These are phyloP conservation scores for Hymenochirus boettgeri DNA, from an alignment of 2,113 vertebrate genomes.

Conservation along the genomic window DNA sequence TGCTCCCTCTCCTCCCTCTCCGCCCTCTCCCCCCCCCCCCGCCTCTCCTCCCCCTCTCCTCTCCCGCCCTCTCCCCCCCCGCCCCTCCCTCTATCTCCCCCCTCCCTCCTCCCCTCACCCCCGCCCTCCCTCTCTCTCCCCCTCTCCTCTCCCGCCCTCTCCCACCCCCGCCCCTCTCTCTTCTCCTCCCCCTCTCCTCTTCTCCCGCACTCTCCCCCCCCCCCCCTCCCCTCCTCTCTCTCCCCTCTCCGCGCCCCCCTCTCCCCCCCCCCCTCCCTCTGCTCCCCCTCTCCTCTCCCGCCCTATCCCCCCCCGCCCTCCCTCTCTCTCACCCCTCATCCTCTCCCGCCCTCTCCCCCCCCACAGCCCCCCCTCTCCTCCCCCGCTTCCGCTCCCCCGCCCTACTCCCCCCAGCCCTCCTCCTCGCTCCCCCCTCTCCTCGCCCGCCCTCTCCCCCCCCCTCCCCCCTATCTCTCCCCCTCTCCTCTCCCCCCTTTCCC, in stretches of 20 bases:
- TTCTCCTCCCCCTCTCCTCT: constrained; percentile 9
- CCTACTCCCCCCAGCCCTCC: constrained; percentile 36
- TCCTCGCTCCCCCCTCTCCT: neutral
- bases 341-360: neutral
- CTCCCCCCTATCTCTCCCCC: neutral
- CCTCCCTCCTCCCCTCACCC: neutral
- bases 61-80: neutral
- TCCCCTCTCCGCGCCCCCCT: neutral
- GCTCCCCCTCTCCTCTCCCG: neutral
- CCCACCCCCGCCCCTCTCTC: neutral
- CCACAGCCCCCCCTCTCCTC: constrained; percentile 27
- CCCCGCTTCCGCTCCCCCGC: constrained; percentile 42
- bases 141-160: neutral
- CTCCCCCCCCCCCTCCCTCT: neutral
- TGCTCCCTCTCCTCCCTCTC: neutral
- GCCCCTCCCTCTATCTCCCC: neutral
- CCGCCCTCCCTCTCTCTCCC: neutral
- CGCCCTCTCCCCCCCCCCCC: neutral
- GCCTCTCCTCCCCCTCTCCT: neutral
- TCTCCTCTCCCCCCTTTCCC: neutral
- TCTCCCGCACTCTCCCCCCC: neutral
- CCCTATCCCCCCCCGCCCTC: neutral
- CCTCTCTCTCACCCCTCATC: neutral
- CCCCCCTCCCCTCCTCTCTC: neutral
- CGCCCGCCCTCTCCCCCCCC: constrained; percentile 5